These are phyloP conservation scores for Cisticola juncidis DNA, from an alignment of 2,113 vertebrate species.

Conservation along the genomic window DNA sequence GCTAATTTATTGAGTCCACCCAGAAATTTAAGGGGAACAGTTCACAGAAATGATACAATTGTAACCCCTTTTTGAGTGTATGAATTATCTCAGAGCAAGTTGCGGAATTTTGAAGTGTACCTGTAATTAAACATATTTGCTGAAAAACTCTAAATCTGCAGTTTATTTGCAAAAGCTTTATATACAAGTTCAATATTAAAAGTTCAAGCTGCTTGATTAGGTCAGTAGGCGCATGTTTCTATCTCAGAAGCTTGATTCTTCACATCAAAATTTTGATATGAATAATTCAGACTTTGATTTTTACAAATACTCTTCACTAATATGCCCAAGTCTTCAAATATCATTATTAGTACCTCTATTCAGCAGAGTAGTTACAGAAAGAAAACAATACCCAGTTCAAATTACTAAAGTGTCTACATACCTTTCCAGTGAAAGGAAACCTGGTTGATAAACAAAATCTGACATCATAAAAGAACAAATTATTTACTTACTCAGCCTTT, in stretches of 20 bases:
- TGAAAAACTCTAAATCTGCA: constrained; percentile 14
- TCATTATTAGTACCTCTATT: constrained; percentile 11
- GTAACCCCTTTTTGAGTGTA: neutral
- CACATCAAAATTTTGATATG: neutral
- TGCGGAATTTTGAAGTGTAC: neutral
- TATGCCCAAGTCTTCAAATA: neutral
- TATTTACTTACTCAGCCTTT: neutral
- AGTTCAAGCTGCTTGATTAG: constrained; percentile 33
- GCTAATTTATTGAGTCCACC: neutral
- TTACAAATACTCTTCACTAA: constrained; percentile 30
- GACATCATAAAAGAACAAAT: neutral
- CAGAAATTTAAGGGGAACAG: neutral
- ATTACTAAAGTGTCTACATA: neutral
- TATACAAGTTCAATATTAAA: constrained; percentile 48
- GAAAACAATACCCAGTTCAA: neutral
- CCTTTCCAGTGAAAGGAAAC: constrained; percentile 24
- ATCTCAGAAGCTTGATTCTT: neutral
- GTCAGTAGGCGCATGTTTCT: constrained; percentile 10
- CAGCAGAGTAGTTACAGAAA: constrained; percentile 40
- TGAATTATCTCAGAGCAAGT: neutral
- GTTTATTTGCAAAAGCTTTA: constrained; percentile 50
- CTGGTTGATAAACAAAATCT: neutral
- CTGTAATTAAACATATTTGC: constrained; percentile 25
- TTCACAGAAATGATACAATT: neutral
- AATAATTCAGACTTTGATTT: constrained; percentile 25